Conservation (phyloP, 2,888 invertebrate genomes). For the Frankliniella intonsa region DNA sequence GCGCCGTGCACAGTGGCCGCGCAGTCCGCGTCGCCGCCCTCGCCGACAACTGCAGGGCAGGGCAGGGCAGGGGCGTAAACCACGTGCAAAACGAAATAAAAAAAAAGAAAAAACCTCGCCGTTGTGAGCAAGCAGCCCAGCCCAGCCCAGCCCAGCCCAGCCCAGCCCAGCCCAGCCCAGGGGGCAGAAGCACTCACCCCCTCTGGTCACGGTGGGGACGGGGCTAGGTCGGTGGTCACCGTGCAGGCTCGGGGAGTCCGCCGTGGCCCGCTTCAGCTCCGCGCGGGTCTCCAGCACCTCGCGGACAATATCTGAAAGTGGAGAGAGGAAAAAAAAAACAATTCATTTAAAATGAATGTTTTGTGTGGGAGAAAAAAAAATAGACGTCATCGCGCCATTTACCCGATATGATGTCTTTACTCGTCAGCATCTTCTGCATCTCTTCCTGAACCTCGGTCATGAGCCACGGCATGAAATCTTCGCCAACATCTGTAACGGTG, state of each 20-base stretch:
- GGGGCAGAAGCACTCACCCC: neutral
- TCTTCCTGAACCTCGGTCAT: slow-evolving; percentile 75
- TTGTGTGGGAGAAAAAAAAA: too few relatives aligned
- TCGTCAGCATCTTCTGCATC: slow-evolving; percentile 74
- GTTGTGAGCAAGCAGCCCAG: neutral
- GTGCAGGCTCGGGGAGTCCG: slow-evolving; percentile 39
- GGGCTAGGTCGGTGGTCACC: neutral
- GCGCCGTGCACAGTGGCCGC: slow-evolving; percentile 13
- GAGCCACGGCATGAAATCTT: slow-evolving; percentile 83
- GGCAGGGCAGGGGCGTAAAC: slow-evolving; percentile 32
- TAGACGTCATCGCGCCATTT: slow-evolving; percentile 38
- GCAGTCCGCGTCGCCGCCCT: slow-evolving; percentile 32
- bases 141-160: neutral
- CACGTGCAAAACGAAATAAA: neutral
- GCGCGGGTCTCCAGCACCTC: slow-evolving; percentile 74
- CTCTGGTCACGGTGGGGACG: neutral
- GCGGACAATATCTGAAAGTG: slow-evolving; percentile 61
- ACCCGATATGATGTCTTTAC: slow-evolving; percentile 74
- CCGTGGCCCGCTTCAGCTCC: slow-evolving; percentile 53
- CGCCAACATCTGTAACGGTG: slow-evolving; percentile 58
- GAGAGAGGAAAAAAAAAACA: neutral
- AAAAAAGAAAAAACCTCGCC: too few relatives aligned
- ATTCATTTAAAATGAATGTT: too few relatives aligned
- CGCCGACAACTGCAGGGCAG: slow-evolving; percentile 32
- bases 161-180: too few relatives aligned